Evolutionary conservation across 2,888 invertebrate species (phyloP).

Genomic region (Portevinia maculata): DNA sequence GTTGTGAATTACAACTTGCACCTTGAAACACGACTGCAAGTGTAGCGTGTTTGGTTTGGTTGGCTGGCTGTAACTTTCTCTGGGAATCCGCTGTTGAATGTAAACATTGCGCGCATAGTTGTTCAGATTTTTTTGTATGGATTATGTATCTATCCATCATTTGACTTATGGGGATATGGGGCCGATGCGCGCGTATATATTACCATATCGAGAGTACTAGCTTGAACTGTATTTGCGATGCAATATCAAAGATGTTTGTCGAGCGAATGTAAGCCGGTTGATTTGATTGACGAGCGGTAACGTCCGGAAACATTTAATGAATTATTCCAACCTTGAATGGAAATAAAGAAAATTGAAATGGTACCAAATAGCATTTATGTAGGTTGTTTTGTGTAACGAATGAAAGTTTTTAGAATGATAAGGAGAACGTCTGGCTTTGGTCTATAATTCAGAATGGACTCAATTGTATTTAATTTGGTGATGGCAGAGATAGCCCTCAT

Average conservation of each 20-base stretch:
- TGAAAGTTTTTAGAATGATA: not conserved
- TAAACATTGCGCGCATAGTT: conserved; percentile 24
- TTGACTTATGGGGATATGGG: not conserved
- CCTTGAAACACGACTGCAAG: conserved; percentile 3
- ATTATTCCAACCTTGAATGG: not conserved
- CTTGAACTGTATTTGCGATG: conserved; percentile 17
- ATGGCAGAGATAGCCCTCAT: no score
- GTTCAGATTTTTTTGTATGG: conserved; percentile 62
- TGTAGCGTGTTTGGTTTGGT: conserved; percentile 30
- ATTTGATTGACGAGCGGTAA: conserved; percentile 9
- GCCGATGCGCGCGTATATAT: conserved; percentile 29
- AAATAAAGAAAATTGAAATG: not conserved
- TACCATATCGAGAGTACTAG: conserved; percentile 59
- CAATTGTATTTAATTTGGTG: not conserved
- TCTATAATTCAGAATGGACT: not conserved
- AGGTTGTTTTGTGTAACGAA: not conserved
- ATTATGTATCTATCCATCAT: conserved; percentile 28
- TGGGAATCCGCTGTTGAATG: conserved; percentile 23
- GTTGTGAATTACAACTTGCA: conserved; percentile 21
- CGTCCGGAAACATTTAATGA: not conserved
- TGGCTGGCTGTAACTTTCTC: conserved; percentile 58
- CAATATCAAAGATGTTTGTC: conserved; percentile 4
- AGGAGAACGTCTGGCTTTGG: not conserved
- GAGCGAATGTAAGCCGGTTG: conserved; percentile 22
- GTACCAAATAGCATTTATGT: not conserved